Base-by-base conservation (phyloP, 2,888 invertebrate genomes). In the Spodoptera exigua region DNA sequence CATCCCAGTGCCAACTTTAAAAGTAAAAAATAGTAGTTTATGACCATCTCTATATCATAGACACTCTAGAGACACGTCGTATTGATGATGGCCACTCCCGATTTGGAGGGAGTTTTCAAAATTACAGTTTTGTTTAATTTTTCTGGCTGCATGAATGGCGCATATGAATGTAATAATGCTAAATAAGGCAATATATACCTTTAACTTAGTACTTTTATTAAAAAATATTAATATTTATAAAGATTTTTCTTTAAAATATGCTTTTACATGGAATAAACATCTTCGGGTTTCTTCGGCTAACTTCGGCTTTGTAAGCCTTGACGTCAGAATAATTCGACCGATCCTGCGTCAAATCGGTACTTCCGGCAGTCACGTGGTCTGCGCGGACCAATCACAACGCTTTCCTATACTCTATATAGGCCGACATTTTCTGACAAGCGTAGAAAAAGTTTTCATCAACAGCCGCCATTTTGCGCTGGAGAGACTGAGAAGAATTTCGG, bases 391-490 rank as follows among this genome's bases (percentile, higher is more conserved):
- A 95, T 95, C 89, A 87, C 70, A 84, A 63, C 59, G 79, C 85
- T 81, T 82, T 58, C 35, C 35, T 68, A 76, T 85, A 86, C 84
- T 85, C 89, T 89, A 85, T 90, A 86, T 90, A 92, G 95, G 92
- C 95, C 93, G 94, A 95, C 95, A 93, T 94, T 94, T 96, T 97
- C 96, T 97, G 97, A 97, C 97, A 97, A 97, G 97, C 97, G 97
- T 97, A 97, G 96, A 97, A 97, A 97, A 97, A 97, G 96, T 97
- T 97, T 96, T 97, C 97, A 97, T 97, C 97, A 97, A 97, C 97
- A 97, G 97, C 97, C 97, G 97, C 98, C 98, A 98, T 98, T 96
- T 98, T 98, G 97, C 96, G 96, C 96, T 96, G 96, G 95, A 95
- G 95, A 95, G 96, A 96, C 96, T 96, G 95, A 95, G 96, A 95